phyloP scores from a whole-genome alignment of 2,797 vertebrate species.

The Pipistrellus pygmaeus region DNA sequence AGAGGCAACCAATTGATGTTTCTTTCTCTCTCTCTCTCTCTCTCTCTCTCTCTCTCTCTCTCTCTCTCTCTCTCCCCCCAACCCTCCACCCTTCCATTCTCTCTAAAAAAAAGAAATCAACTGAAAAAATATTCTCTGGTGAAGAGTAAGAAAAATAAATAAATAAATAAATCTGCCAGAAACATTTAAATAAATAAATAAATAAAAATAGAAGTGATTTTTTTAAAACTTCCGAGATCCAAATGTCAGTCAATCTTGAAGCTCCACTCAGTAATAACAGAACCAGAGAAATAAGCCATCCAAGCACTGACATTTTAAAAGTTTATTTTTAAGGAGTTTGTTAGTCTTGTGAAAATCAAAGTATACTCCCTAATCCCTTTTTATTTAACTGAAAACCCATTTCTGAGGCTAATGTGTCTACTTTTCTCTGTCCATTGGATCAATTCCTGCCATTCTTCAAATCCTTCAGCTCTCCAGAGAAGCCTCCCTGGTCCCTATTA shows the following conservation, averaged over 20 bases:
- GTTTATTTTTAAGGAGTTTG: conserved; percentile 27
- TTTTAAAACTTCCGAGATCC: neutral
- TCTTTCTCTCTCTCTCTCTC: neutral
- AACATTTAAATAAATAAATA: too few relatives aligned
- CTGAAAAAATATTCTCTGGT: neutral
- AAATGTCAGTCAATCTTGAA: neutral
- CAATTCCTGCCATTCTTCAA: conserved; percentile 13
- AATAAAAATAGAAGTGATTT: neutral
- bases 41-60: too few relatives aligned
- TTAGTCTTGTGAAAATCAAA: conserved; percentile 53
- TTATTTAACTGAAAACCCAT: conserved; percentile 30
- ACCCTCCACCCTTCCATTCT: neutral
- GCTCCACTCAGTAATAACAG: conserved; percentile 7
- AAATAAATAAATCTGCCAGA: too few relatives aligned
- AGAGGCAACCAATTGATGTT: neutral
- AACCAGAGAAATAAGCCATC: neutral
- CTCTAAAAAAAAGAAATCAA: neutral
- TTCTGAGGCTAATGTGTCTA: neutral
- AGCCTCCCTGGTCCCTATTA: neutral
- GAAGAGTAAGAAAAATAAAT: neutral
- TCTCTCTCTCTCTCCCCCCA: too few relatives aligned
- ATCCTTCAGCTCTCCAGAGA: neutral
- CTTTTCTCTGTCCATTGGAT: neutral
- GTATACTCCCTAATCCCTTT: neutral
- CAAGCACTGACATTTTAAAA: conserved; percentile 15